These are phyloP conservation scores for Monomorium pharaonis DNA, from an alignment of 1,140 invertebrate species.

Conservation along the genomic window DNA sequence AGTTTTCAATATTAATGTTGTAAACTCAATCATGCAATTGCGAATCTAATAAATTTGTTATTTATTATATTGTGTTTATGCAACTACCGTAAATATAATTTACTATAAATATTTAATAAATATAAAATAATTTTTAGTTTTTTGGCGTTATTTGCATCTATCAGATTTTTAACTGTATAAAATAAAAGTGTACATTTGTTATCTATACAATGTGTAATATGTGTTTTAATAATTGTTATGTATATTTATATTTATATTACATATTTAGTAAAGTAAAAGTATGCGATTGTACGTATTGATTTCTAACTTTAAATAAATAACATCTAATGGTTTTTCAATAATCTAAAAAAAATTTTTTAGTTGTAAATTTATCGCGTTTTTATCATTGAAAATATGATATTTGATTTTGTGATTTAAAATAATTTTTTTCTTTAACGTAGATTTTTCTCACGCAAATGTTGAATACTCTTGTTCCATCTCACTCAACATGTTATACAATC, in stretches of 20 bases:
- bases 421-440: background rate
- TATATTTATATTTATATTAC: too few relatives aligned
- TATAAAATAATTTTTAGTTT: slow-evolving; percentile 3
- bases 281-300: background rate
- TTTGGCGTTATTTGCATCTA: slow-evolving; percentile 43
- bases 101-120: background rate
- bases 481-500: slow-evolving; percentile 85
- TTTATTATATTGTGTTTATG: background rate
- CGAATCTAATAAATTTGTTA: background rate
- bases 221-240: too few relatives aligned
- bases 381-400: background rate
- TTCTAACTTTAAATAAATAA: background rate
- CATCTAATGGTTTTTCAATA: background rate
- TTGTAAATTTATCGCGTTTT: background rate
- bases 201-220: too few relatives aligned
- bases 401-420: background rate
- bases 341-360: background rate
- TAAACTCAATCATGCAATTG: background rate
- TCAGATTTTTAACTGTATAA: slow-evolving; percentile 1
- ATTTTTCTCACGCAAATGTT: slow-evolving; percentile 34
- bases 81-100: background rate
- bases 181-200: background rate
- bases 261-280: background rate
- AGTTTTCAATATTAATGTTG: background rate
- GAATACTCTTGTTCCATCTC: slow-evolving; percentile 81